A percentile compares a stretch with the other conserved stretches of the same genome.
Evolutionary conservation across 2,797 vertebrate species (phyloP).

Genomic region (Bufotes viridis): DNA sequence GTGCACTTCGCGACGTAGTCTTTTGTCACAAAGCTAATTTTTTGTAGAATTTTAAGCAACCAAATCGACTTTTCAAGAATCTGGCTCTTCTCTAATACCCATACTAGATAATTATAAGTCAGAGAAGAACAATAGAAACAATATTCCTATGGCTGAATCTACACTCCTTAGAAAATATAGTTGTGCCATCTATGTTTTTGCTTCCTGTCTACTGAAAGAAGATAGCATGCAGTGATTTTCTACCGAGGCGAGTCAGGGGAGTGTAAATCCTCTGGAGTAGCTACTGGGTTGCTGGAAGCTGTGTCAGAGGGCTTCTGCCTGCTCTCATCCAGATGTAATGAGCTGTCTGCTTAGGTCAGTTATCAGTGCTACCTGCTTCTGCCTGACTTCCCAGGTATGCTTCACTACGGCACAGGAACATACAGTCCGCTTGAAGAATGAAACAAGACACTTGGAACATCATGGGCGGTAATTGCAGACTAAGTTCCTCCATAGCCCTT

Average conservation of each 20-base stretch:
- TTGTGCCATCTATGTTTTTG: neutral
- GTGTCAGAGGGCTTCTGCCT: constrained; percentile 44
- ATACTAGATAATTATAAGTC: neutral
- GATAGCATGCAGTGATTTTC: neutral
- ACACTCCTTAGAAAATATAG: neutral
- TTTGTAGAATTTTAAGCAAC: too few species aligned
- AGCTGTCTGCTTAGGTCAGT: constrained; percentile 56
- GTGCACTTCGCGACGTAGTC: too few species aligned
- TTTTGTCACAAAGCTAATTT: too few species aligned
- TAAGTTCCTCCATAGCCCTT: constrained; percentile 43
- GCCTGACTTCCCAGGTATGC: constrained; percentile 56
- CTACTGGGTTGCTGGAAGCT: constrained; percentile 25
- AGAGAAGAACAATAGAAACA: neutral
- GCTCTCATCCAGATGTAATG: constrained; percentile 58
- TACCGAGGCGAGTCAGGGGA: constrained; percentile 15
- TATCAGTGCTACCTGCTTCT: constrained; percentile 58
- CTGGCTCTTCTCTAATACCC: too few species aligned
- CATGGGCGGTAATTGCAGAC: constrained; percentile 42
- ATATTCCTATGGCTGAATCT: neutral
- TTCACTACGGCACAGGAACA: constrained; percentile 19
- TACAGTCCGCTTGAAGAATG: constrained; percentile 54
- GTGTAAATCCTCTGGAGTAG: constrained; percentile 21
- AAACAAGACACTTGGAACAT: constrained; percentile 49
- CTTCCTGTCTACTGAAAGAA: neutral
- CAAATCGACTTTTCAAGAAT: too few species aligned